Conservation (phyloP, 2,888 invertebrate genomes). For the Glyphotaelius pellucidus region DNA sequence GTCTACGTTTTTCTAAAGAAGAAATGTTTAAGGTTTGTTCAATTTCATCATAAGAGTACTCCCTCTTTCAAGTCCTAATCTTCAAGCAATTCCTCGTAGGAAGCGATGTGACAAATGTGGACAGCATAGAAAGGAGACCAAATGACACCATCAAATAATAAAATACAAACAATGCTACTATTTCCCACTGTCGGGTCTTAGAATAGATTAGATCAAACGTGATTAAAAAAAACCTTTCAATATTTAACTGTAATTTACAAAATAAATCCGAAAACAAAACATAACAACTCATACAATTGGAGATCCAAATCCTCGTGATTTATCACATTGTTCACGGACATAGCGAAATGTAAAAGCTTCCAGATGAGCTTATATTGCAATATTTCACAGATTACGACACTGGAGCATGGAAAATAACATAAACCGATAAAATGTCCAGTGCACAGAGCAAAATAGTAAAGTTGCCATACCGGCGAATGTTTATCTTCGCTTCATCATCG, state of each 20-base stretch:
- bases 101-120: too few relatives aligned
- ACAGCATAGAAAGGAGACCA: too few relatives aligned
- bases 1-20: too few relatives aligned
- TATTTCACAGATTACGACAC: not conserved
- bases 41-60: too few relatives aligned
- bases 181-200: not conserved
- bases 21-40: too few relatives aligned
- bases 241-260: not conserved
- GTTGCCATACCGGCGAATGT: not conserved
- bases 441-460: not conserved
- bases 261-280: not conserved
- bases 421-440: not conserved
- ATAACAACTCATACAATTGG: not conserved
- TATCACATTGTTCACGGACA: not conserved
- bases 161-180: not conserved
- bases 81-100: too few relatives aligned
- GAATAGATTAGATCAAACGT: not conserved
- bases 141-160: too few relatives aligned
- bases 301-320: not conserved
- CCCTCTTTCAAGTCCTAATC: too few relatives aligned
- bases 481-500: not conserved
- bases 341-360: not conserved
- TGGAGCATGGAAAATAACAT: not conserved
- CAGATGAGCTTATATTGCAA: conserved; percentile 2
- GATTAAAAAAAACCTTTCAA: not conserved